phyloP scores from a whole-genome alignment of 2,888 invertebrate genomes.

The Calameuta filiformis region DNA sequence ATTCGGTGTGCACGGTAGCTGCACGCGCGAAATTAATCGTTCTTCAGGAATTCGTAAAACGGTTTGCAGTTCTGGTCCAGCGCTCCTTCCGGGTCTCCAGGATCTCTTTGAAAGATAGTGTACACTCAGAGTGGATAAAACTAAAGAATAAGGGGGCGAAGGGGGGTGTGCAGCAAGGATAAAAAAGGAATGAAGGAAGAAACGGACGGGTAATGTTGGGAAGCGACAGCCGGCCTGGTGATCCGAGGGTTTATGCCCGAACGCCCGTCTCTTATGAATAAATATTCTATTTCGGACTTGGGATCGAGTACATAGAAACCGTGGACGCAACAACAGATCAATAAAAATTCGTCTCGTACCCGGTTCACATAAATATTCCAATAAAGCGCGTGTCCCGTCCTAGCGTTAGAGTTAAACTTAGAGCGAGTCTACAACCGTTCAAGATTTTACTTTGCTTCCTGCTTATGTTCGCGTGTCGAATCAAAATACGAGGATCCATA shows the following conservation, averaged over 20 bases:
- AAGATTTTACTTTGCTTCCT: background rate
- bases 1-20: background rate
- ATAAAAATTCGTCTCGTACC: slow-evolving; percentile 54
- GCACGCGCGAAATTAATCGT: background rate
- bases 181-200: slow-evolving; percentile 24
- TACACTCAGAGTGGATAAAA: background rate
- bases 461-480: background rate
- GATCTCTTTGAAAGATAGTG: background rate
- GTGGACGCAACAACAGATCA: slow-evolving; percentile 53
- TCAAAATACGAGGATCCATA: background rate
- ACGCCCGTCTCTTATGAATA: slow-evolving; percentile 50
- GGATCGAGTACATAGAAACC: slow-evolving; percentile 37
- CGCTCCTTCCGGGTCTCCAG: background rate
- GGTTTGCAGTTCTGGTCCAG: background rate
- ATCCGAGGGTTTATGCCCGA: slow-evolving; percentile 47
- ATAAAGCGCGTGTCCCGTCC: slow-evolving; percentile 32
- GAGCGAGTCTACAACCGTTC: background rate
- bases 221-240: slow-evolving; percentile 52
- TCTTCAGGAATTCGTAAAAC: background rate
- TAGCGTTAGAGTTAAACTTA: background rate
- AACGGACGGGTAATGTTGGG: slow-evolving; percentile 11
- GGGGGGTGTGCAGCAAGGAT: slow-evolving; percentile 11
- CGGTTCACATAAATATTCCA: slow-evolving; percentile 56
- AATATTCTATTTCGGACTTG: slow-evolving; percentile 52
- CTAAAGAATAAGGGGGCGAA: slow-evolving; percentile 8